Percentiles rank a stretch among this genome's conserved stretches.
These are phyloP conservation scores for Cepphus grylle DNA, from an alignment of 2,113 vertebrate genomes.

Conservation along the genomic window DNA sequence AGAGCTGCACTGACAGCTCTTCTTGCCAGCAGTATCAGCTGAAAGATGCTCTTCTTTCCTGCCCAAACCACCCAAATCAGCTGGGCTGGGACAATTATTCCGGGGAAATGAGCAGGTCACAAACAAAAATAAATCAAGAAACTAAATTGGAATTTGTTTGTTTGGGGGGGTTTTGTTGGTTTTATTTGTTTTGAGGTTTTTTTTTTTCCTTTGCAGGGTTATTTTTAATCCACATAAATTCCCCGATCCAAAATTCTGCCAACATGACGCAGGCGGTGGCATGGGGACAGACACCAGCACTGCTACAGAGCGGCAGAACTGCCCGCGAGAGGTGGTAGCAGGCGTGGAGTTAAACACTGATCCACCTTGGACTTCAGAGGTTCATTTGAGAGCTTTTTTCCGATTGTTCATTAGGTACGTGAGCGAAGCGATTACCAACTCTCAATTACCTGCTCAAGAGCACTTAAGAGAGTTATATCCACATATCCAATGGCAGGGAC, in stretches of 20 bases:
- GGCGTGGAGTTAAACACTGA: not conserved
- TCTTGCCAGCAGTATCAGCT: not conserved
- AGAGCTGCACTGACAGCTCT: not conserved
- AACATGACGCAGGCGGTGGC: accelerated
- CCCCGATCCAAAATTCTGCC: not conserved
- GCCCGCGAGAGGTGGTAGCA: accelerated
- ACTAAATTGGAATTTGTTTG: not conserved
- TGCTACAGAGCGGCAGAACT: not conserved
- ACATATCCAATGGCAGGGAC: accelerated
- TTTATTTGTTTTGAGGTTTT: not conserved
- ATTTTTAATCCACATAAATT: not conserved
- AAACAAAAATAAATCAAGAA: not conserved
- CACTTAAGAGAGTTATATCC: not conserved
- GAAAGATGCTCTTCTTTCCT: not conserved
- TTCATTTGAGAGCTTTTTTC: not conserved
- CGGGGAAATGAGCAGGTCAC: not conserved
- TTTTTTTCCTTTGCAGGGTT: not conserved
- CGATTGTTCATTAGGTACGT: not conserved
- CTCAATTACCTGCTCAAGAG: not conserved
- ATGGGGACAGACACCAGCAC: not conserved
- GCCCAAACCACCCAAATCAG: not conserved
- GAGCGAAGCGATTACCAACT: not conserved
- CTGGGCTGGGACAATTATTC: not conserved
- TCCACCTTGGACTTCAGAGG: not conserved
- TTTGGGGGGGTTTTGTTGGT: not conserved